Evolutionary conservation across 1,140 invertebrate species (phyloP), one percentile per base, ranked within the genome.

Genomic region (Lordiphosa clarofinis): DNA sequence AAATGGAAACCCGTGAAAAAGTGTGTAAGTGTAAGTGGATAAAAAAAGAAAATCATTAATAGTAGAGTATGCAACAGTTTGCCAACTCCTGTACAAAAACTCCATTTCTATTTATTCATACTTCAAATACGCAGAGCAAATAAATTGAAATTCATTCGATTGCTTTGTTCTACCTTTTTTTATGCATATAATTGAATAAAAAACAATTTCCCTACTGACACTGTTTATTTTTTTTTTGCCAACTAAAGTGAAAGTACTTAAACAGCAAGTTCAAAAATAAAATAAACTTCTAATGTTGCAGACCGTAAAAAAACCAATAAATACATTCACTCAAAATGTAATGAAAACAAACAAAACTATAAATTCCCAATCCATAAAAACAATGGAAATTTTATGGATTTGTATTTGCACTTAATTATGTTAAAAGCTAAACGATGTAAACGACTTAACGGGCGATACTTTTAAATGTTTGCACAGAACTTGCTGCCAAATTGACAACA

Each of bases 341-440:
- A 71, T 72, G 58, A 72, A 72, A 72, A 72, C 68, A 72, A 72
- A 72, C 68, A 72, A 63, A 72, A 72, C 68, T 72, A 72, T 72
- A 72, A 72, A 72, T 72, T 72, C 39, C 11, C 24, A 33, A 46
- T 44, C 54, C 59, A 68, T 72, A 68, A 68, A 72, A 72, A 12
- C 43, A 46, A 60, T 31, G 52, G 54, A 65, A 46, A 46, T 64
- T 64, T 47, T 59, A 38, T 33, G 24, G 6, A 8, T 33, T 46
- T 46, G 24, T 33, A 31, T 31, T 31, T 31, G 28, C 12, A 36
- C 62, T 67, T 70, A 65, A 70, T 70, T 54, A 60, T 53, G 42
- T 38, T 70, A 66, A 70, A 61, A 70, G 67, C 67, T 28, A 59
- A 69, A 53, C 38, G 50, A 47, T 40, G 47, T 43, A 60, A 24